Base-by-base conservation (phyloP, 2,797 vertebrate genomes). In the Poeciliopsis paucimaculata region DNA sequence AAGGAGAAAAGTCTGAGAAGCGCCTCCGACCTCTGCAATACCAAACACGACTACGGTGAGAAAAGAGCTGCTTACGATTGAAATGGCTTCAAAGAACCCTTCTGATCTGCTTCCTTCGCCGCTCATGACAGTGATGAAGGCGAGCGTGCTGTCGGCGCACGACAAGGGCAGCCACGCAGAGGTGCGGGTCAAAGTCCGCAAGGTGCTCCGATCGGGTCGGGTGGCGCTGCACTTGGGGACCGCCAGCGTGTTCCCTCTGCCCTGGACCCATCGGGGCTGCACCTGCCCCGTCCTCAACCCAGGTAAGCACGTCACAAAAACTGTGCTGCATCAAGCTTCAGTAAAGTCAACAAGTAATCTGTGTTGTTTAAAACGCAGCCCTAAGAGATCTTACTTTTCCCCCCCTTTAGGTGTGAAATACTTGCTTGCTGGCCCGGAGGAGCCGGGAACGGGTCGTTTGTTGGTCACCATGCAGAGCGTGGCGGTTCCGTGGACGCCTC, bases 111-210 rank as follows among this genome's bases (percentile, higher is more conserved):
- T 81, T 31, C 45, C 45, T 85, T 36, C 73, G 2, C 81, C 60
- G 60, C 2, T 23, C 82, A 1, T 77, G 84, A 64, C 87, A 98
- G 97, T 97, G 86, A 97, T 98, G 91, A 98, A 97, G 86, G 97
- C 94, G 85, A 96, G 95, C 57, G 96, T 98, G 77, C 89, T 98
- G 57, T 97, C 97, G 1, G 97, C 97, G 81, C 96, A 98, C 9
- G 97, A 98, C 95, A 97, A 97, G 94, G 97, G 97, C 77, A 97
- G 96, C 45, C 96, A 98, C 0, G 97, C 96, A 5, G 97, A 98
- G 86, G 97, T 98, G 34, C 91, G 92, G 28, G 96, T 98, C 75
- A 98, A 97, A 90, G 96, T 98, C 47, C 95, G 94, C 70, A 97
- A 98, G 83, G 94, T 98, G 73, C 91, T 98, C 55, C 96, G 94